Conservation (phyloP, 2,888 invertebrate species). For the Drosophila longiperda region DNA sequence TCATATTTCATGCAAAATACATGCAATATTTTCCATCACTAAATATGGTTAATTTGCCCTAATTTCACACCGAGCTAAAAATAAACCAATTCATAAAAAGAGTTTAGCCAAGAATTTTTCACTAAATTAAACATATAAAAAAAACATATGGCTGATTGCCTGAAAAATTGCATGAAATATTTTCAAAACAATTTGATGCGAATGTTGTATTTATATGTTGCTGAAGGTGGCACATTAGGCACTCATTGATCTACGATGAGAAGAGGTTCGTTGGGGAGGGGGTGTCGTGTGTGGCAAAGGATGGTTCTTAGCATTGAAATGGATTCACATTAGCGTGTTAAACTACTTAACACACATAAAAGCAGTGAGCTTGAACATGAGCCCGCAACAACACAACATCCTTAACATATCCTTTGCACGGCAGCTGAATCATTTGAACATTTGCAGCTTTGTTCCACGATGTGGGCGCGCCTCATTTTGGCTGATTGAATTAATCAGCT, state of each 20-base stretch:
- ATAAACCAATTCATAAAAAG: not conserved
- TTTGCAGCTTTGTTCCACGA: slow-evolving; percentile 15
- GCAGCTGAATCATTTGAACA: not conserved
- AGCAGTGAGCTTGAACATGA: slow-evolving; percentile 33
- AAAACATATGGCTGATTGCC: slow-evolving; percentile 7
- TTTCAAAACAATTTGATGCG: not conserved
- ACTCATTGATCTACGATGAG: slow-evolving; percentile 50
- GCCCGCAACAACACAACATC: slow-evolving; percentile 2
- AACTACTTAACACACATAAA: slow-evolving; percentile 64
- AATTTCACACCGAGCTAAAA: not conserved
- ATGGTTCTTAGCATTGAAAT: slow-evolving; percentile 35
- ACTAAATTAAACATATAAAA: not conserved
- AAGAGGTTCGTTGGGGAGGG: not conserved
- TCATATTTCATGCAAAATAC: not conserved
- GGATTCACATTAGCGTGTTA: slow-evolving; percentile 72
- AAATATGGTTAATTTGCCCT: not conserved
- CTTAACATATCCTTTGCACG: slow-evolving; percentile 16
- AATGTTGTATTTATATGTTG: slow-evolving; percentile 1
- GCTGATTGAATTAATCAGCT: slow-evolving; percentile 77
- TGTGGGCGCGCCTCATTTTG: slow-evolving; percentile 50
- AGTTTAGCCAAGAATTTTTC: not conserved
- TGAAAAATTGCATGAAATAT: not conserved
- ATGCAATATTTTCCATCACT: not conserved
- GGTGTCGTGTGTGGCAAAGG: not conserved
- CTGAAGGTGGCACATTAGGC: slow-evolving; percentile 10